Evolutionary conservation across 1,140 invertebrate species (phyloP).

Genomic region (Drosophila mojavensis): DNA sequence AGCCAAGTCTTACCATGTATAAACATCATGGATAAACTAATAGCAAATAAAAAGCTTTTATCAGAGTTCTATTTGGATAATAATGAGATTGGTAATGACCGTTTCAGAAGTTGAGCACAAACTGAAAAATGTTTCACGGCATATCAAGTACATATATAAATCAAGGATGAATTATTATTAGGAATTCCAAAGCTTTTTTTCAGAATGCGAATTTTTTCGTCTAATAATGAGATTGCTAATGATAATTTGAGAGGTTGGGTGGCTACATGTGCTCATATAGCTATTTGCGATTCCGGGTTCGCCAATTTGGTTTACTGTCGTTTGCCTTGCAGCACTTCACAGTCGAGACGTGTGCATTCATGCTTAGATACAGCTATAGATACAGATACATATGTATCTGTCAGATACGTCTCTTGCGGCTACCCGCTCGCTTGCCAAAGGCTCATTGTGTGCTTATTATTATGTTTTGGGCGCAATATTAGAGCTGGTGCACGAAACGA

Average conservation of each 20-base stretch:
- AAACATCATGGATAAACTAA: no score
- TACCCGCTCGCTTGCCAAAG: constrained; percentile 6
- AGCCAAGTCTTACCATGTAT: no score
- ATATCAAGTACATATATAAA: no score
- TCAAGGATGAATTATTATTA: no score
- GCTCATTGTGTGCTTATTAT: constrained; percentile 43
- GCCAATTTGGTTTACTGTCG: not conserved
- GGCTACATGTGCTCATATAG: not conserved
- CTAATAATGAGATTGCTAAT: not conserved
- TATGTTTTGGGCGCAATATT: constrained; percentile 55
- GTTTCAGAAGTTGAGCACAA: no score
- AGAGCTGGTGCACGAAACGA: constrained; percentile 60
- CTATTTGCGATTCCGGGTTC: constrained; percentile 23
- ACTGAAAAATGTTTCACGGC: no score
- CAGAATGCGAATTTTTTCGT: not conserved
- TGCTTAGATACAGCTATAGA: constrained; percentile 6
- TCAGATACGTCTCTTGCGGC: constrained; percentile 34
- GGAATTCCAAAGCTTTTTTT: not conserved
- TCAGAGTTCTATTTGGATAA: no score
- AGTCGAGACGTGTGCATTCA: constrained; percentile 14
- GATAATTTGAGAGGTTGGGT: not conserved
- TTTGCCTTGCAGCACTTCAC: constrained; percentile 10
- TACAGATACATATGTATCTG: constrained; percentile 34
- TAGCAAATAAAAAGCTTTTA: no score
- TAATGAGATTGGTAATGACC: no score